These are phyloP conservation scores for Apis florea DNA, from an alignment of 1,140 invertebrate species.

Conservation along the genomic window DNA sequence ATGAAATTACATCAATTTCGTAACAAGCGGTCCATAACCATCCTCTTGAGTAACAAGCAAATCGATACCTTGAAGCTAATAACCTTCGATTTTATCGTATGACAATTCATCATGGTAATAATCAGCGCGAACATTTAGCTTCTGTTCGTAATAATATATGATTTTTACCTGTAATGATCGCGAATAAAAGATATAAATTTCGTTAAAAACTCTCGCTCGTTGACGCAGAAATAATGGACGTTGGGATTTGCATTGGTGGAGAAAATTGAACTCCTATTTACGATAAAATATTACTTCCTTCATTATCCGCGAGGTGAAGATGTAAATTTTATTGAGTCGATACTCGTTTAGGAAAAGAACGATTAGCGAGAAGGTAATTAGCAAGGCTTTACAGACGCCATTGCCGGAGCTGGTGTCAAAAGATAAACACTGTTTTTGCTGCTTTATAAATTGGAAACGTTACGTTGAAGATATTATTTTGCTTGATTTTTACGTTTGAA, in stretches of 20 bases:
- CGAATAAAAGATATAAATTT: not conserved
- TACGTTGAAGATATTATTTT: not conserved
- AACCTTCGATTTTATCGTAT: not conserved
- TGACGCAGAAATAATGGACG: not conserved
- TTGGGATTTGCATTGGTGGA: not conserved
- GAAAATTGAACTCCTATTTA: not conserved
- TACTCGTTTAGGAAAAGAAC: not conserved
- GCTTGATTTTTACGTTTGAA: not conserved
- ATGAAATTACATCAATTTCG: too few relatives aligned
- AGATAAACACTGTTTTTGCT: not conserved
- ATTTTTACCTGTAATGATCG: not conserved
- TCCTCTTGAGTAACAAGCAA: conserved; percentile 2
- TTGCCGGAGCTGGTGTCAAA: not conserved
- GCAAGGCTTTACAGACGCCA: not conserved
- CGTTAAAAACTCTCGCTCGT: not conserved
- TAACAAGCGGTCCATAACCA: too few relatives aligned
- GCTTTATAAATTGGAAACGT: not conserved
- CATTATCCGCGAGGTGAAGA: not conserved
- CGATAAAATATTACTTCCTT: conserved; percentile 2
- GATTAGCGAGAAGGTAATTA: not conserved
- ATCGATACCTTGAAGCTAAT: conserved; percentile 6
- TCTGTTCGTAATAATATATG: not conserved
- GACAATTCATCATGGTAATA: not conserved
- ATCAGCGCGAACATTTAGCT: not conserved
- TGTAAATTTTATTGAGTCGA: not conserved